Evolutionary conservation across 1,140 invertebrate genomes (phyloP).

Genomic region (Bursaphelenchus mucronatus): DNA sequence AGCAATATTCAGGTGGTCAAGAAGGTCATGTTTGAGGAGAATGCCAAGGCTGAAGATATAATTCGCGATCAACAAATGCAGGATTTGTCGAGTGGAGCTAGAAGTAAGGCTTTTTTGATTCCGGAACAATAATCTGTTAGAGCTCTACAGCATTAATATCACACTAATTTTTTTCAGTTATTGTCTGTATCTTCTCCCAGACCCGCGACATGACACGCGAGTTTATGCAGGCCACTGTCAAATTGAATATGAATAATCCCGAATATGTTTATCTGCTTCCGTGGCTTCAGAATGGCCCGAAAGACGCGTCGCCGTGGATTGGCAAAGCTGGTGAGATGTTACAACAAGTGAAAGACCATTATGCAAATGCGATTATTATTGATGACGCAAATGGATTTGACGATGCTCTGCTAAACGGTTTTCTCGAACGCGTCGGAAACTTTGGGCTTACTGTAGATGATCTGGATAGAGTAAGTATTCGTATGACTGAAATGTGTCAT

Average conservation of each 20-base stretch:
- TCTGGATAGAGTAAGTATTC: slow-evolving; percentile 37
- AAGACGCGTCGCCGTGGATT: slow-evolving; percentile 60
- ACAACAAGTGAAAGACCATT: slow-evolving; percentile 59
- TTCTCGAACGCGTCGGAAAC: slow-evolving; percentile 41
- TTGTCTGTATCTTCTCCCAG: slow-evolving; percentile 54
- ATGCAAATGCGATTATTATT: slow-evolving; percentile 58
- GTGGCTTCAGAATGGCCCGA: slow-evolving; percentile 58
- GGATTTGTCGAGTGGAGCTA: slow-evolving; percentile 47
- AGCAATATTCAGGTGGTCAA: slow-evolving; percentile 40
- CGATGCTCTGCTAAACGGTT: slow-evolving; percentile 44
- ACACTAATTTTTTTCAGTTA: slow-evolving; percentile 39
- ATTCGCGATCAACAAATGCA: slow-evolving; percentile 39
- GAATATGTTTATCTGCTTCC: slow-evolving; percentile 58
- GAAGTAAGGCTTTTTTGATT: slow-evolving; percentile 35
- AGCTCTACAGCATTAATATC: not conserved
- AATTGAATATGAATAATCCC: slow-evolving; percentile 45
- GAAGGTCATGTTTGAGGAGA: slow-evolving; percentile 56
- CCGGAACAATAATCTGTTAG: not conserved
- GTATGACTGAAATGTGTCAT: not conserved
- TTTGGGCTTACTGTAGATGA: slow-evolving; percentile 47
- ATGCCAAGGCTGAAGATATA: slow-evolving; percentile 53
- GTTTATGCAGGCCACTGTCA: slow-evolving; percentile 55
- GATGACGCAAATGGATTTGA: slow-evolving; percentile 60
- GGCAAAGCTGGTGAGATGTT: slow-evolving; percentile 52
- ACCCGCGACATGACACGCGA: slow-evolving; percentile 57